A percentile compares a stretch with the other conserved stretches of the same genome.
Evolutionary conservation across 2,888 invertebrate genomes (phyloP).

Genomic region (Agriotes lineatus): DNA sequence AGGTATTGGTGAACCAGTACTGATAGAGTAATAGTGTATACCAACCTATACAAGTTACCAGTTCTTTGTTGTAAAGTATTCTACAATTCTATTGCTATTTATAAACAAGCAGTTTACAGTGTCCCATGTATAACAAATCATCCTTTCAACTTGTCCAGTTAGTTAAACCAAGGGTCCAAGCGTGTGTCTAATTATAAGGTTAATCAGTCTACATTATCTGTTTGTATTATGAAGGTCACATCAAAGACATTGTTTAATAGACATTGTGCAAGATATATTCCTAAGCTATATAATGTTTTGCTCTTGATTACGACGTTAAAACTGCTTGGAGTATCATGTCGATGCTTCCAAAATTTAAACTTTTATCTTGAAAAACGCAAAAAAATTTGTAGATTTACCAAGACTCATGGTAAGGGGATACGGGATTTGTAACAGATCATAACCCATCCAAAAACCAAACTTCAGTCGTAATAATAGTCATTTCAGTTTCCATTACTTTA

Average conservation of each 20-base stretch:
- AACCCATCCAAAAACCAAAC: too few relatives aligned
- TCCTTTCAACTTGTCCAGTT: slow-evolving; percentile 46
- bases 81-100: background rate
- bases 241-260: background rate
- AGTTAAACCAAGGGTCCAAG: slow-evolving; percentile 50
- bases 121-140: background rate
- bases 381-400: too few relatives aligned
- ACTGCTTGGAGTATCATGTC: too few relatives aligned
- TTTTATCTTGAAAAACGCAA: too few relatives aligned
- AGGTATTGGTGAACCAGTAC: slow-evolving; percentile 23
- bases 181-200: slow-evolving; percentile 36
- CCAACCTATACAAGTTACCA: slow-evolving; percentile 2
- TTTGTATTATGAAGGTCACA: slow-evolving; percentile 1
- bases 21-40: slow-evolving; percentile 33
- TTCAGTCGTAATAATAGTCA: too few relatives aligned
- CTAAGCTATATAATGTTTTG: too few relatives aligned
- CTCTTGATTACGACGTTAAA: too few relatives aligned
- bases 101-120: slow-evolving; percentile 3
- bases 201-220: slow-evolving; percentile 3
- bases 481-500: too few relatives aligned
- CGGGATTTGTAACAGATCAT: too few relatives aligned
- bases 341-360: too few relatives aligned
- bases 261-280: slow-evolving; percentile 9
- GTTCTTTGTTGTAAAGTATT: background rate
- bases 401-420: too few relatives aligned